These are phyloP conservation scores for Dynastes grantii DNA, from an alignment of 2,888 invertebrate species.

Conservation along the genomic window DNA sequence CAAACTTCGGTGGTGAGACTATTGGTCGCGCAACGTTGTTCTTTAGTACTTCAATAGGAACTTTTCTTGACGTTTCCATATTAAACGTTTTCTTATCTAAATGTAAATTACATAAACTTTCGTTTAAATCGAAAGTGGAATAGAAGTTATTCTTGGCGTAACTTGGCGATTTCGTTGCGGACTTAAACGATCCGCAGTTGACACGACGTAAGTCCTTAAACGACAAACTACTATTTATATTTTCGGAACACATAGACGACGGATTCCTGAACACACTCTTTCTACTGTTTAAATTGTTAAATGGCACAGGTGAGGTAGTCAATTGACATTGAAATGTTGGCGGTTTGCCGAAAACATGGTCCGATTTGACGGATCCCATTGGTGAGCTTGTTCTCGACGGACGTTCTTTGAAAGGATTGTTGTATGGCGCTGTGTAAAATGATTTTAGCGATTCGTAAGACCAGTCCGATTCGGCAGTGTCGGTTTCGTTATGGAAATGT, in stretches of 20 bases:
- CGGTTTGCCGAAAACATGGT: conserved; percentile 50
- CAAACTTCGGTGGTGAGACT: conserved; percentile 55
- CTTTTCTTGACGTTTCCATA: conserved; percentile 10
- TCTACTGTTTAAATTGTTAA: conserved; percentile 31
- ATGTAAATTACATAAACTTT: conserved; percentile 53
- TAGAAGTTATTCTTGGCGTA: not conserved
- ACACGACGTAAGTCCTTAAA: not conserved
- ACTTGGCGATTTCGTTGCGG: not conserved
- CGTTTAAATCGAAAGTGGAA: conserved; percentile 49
- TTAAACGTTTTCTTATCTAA: conserved; percentile 19
- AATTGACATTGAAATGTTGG: conserved; percentile 46
- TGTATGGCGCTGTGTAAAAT: conserved; percentile 4
- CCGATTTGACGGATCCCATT: not conserved
- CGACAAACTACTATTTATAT: not conserved
- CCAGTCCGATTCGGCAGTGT: conserved; percentile 50
- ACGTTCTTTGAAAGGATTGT: conserved; percentile 14
- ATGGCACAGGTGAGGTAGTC: conserved; percentile 44
- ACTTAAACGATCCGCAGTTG: conserved; percentile 19
- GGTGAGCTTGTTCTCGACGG: not conserved
- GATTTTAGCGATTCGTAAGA: conserved; percentile 45
- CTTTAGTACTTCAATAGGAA: conserved; percentile 28
- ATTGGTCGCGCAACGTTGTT: conserved; percentile 48
- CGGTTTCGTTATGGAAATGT: conserved; percentile 23
- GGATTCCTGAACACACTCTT: not conserved
- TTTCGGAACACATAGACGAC: not conserved